phyloP scores from a whole-genome alignment of 2,797 vertebrate species.

The Aulostomus chinensis region DNA sequence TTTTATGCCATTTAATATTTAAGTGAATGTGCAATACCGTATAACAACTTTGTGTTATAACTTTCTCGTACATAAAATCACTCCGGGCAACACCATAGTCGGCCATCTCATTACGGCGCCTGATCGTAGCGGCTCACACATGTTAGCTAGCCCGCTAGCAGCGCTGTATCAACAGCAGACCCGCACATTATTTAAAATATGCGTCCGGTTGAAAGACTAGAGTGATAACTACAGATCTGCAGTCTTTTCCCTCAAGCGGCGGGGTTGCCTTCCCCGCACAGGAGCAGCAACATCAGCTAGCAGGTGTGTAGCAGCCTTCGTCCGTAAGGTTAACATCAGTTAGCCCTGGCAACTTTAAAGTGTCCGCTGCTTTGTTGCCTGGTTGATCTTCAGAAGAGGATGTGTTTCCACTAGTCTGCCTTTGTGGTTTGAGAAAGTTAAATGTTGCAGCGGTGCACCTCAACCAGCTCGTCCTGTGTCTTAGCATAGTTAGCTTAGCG shows the following conservation, averaged over 20 bases:
- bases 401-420: fast-evolving
- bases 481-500: no score
- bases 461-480: no score
- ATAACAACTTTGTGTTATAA: no score
- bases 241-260: background rate
- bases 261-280: slow-evolving; percentile 5
- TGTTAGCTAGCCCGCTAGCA: slow-evolving; percentile 46
- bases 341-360: slow-evolving; percentile 7
- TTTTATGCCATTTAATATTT: no score
- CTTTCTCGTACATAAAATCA: background rate
- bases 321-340: background rate
- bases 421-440: background rate
- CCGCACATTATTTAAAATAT: background rate
- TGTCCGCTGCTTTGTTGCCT: background rate
- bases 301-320: slow-evolving; percentile 15
- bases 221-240: background rate
- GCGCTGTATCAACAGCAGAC: background rate
- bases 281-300: slow-evolving; percentile 14
- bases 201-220: background rate
- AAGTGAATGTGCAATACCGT: no score
- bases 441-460: no score
- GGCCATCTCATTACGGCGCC: slow-evolving; percentile 35
- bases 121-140: slow-evolving; percentile 53
- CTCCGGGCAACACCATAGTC: slow-evolving; percentile 37
- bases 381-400: background rate